Base-by-base conservation (phyloP, 2,113 vertebrate genomes). In the Seriola dumerili region DNA sequence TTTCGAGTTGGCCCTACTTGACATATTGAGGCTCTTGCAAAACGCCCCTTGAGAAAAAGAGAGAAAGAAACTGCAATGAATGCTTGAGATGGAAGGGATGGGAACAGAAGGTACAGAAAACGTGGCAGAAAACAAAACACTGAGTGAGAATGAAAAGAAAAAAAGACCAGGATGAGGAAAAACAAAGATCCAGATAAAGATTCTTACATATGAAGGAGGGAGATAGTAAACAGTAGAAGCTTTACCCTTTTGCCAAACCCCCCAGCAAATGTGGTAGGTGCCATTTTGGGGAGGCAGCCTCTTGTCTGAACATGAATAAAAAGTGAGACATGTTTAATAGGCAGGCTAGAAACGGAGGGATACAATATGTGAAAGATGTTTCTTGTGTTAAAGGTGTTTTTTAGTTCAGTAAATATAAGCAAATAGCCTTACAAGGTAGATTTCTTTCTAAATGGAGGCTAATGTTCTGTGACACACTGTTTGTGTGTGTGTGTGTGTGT, bases 401-500 rank as follows among this genome's bases (percentile, higher is more conserved):
- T 72, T 12, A 64, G 46, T 23, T 79, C 58, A 71, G 8, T 70
- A 32, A 40, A 52, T 63, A 34, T 25, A 55, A 71, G 48, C 19
- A 71, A 72, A 64, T 19, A 46, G 38, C 58, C 58, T 12, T 1
- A 38, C 6, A 54, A 55, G 59, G 76, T 63, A 52, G 67, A 54
- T 36, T 72, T 57, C 5, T 63, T 44, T 32, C 36, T 44, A 59
- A 80, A 23, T 40, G n/a, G 32, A 73, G 42, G 62, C 70, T 32
- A 72, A 73, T 67, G 78, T 46, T 50, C 46, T 75, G 58, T 57
- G 48, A 76, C 65, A 48, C 29, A 29, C 29, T 29, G 29, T 29
- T 29, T 29, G 29, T 29, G 29, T 29, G 29, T 29, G 29, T 29
- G 25, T 25, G 29, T 29, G 29, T 29, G 29, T 29, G 25, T 25